Evolutionary conservation across 1,140 invertebrate species (phyloP).

Genomic region (Helicoverpa zea): DNA sequence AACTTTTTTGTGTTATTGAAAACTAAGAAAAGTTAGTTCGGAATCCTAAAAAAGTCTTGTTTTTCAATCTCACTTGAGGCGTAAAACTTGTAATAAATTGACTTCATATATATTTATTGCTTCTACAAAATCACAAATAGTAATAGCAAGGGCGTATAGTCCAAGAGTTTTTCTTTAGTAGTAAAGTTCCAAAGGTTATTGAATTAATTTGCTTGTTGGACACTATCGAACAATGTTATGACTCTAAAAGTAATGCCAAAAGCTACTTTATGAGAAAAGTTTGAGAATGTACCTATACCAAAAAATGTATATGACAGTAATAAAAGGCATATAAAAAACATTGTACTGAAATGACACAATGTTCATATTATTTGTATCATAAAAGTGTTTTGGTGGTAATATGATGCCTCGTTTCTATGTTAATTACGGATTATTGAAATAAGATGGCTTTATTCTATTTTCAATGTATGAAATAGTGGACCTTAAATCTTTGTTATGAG

Average conservation of each 20-base stretch:
- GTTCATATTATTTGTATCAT: conserved; percentile 14
- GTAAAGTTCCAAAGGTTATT: conserved; percentile 1
- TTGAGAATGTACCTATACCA: conserved; percentile 19
- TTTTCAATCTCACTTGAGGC: background rate
- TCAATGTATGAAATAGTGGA: no score
- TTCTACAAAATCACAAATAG: conserved; percentile 6
- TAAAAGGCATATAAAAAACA: conserved; percentile 7
- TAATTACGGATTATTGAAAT: background rate
- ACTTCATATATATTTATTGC: background rate
- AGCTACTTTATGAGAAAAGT: conserved; percentile 49
- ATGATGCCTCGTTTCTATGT: background rate
- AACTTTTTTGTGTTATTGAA: no score
- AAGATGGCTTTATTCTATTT: no score
- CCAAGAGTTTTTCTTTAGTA: background rate
- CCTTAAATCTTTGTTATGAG: no score
- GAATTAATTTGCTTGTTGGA: conserved; percentile 33
- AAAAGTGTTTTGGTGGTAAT: conserved; percentile 6
- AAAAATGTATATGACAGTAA: conserved; percentile 30
- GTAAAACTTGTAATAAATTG: background rate
- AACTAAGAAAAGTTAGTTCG: no score
- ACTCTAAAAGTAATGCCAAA: conserved; percentile 41
- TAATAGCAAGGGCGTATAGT: background rate
- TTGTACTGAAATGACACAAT: background rate
- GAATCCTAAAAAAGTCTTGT: background rate
- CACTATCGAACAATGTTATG: conserved; percentile 44